These are phyloP conservation scores for Cryptoblepharus egeriae DNA, from an alignment of 2,797 vertebrate genomes.

Conservation along the genomic window DNA sequence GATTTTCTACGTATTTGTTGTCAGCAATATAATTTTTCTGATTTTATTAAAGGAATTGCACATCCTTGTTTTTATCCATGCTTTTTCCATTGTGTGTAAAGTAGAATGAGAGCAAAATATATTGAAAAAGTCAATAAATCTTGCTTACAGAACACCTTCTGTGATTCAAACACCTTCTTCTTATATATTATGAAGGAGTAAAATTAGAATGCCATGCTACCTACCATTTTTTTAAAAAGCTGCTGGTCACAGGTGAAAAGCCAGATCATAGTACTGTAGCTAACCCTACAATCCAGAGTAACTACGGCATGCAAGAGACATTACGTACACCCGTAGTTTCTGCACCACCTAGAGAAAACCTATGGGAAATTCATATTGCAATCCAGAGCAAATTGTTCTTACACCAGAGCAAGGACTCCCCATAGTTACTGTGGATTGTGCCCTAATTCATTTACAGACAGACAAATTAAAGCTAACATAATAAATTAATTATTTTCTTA, in stretches of 20 bases:
- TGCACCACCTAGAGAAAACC: no score
- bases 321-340: no score
- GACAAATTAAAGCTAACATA: constrained; percentile 40
- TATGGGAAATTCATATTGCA: no score
- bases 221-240: constrained; percentile 15
- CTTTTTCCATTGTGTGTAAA: background rate
- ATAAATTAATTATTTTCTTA: constrained; percentile 42
- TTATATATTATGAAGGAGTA: constrained; percentile 18
- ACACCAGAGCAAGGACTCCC: no score
- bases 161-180: constrained; percentile 30
- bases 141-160: background rate
- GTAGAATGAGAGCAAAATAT: background rate
- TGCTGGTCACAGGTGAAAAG: constrained; percentile 11
- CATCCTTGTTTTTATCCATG: background rate
- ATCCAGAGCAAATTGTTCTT: no score
- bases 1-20: background rate
- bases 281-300: no score
- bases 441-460: constrained; percentile 10
- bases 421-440: no score
- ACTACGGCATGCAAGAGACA: no score
- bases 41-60: background rate
- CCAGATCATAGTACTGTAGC: constrained; percentile 13
- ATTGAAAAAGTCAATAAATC: background rate
- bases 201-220: background rate
- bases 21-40: background rate